Percentiles rank a stretch among this genome's conserved stretches.
Evolutionary conservation across 2,797 vertebrate genomes (phyloP).

Genomic region (Luscinia megarhynchos): DNA sequence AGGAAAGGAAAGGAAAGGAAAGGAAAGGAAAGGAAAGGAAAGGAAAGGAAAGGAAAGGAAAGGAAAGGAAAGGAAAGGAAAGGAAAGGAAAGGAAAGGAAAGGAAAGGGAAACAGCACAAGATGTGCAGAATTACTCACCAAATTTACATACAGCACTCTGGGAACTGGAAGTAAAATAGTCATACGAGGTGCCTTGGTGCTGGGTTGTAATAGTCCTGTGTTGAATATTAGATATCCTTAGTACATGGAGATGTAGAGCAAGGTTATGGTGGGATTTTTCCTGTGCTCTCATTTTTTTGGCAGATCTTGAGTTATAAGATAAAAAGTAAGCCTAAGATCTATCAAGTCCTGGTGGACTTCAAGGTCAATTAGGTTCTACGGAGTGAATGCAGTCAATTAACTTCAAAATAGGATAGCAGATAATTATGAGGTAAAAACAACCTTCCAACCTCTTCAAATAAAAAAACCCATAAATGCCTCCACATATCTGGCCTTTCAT

Average conservation of each 20-base stretch:
- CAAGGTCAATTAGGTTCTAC: not conserved
- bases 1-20: not conserved
- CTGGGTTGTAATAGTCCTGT: not conserved
- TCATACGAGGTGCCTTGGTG: not conserved
- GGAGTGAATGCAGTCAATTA: rapidly evolving
- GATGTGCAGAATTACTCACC: not conserved
- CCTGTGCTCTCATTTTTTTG: not conserved
- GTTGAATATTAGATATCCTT: not conserved
- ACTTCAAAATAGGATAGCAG: not conserved
- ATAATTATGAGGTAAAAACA: not conserved
- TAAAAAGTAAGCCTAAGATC: not conserved
- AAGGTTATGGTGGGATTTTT: not conserved
- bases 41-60: not conserved
- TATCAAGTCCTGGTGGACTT: not conserved
- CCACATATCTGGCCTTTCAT: not conserved
- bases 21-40: not conserved
- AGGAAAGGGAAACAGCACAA: not conserved
- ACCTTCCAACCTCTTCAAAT: not conserved
- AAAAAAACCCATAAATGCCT: not conserved
- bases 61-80: not conserved
- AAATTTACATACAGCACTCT: not conserved
- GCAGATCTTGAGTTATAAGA: not conserved
- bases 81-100: no score
- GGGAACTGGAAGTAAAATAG: not conserved
- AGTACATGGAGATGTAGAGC: not conserved